Base-by-base conservation (phyloP, 2,888 invertebrate species). In the Agriopis aurantiaria region DNA sequence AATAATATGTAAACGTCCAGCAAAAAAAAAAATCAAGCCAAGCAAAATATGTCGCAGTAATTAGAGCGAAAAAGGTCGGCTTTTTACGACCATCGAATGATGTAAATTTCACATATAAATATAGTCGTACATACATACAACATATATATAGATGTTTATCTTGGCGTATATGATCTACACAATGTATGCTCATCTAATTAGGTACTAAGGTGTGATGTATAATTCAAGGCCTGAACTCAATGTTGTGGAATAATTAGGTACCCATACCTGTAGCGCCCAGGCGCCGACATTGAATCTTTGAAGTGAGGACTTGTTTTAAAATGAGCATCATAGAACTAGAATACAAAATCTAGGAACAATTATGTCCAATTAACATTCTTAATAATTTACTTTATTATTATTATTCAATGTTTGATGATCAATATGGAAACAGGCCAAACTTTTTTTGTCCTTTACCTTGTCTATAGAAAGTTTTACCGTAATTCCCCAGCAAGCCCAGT, bases 171-270 rank as follows among this genome's bases (percentile, higher is more conserved):
- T 65, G 70, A 71, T 74, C 68, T 71, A 74, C 74, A 63, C 68
- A 72, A 66, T 72, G 73, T 71, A 62, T 74, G 71, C 64, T 59
- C 70, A 69, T 72, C 66, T 73, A 74, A 74, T 72, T 74, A 75
- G 73, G 71, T 70, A 74, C 66, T 69, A 67, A 65, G 66, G 70
- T 63, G 59, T 59, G 61, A 68, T 75, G 73, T 55, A 61, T 65
- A 62, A 68, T 71, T 75, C 77, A 77, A 77, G 77, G 77, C 73
- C 77, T 63, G n/a, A 73, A 65, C 73, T 73, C 75, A 73, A 73
- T 73, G 75, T 66, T 75, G 71, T 74, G 71, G 75, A 68, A 75
- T 77, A 75, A 75, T 77, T 73, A 72, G 75, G 75, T 71, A 77
- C 75, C 71, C 71, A 65, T 69, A 57, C 57, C 23, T 45, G 57